These are phyloP conservation scores for Leptatherina wallacei DNA, from an alignment of 2,797 vertebrate species.

Conservation along the genomic window DNA sequence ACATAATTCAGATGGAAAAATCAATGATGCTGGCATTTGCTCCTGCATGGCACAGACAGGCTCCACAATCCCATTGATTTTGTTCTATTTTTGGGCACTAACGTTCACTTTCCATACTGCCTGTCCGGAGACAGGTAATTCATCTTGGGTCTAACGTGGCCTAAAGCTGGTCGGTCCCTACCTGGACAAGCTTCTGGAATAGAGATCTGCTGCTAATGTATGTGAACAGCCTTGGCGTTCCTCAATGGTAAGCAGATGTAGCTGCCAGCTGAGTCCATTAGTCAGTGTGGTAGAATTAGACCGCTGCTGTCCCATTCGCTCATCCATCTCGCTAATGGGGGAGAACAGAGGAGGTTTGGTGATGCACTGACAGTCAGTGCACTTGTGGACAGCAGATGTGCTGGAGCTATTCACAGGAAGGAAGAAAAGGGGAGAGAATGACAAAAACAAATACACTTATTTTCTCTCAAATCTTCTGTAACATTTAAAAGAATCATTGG, in stretches of 20 bases:
- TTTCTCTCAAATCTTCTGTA: not conserved
- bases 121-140: slow-evolving; percentile 54
- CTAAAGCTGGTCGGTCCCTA: slow-evolving; percentile 59
- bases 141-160: slow-evolving; percentile 56
- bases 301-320: slow-evolving; percentile 45
- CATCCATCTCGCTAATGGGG: slow-evolving; percentile 66
- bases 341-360: slow-evolving; percentile 31
- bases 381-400: slow-evolving; percentile 36
- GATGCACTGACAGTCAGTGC: slow-evolving; percentile 16
- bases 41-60: slow-evolving; percentile 53
- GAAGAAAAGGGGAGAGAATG: slow-evolving; percentile 25
- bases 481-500: not conserved
- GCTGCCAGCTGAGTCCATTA: slow-evolving; percentile 78
- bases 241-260: slow-evolving; percentile 71
- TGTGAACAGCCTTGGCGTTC: slow-evolving; percentile 65
- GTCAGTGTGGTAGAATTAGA: slow-evolving; percentile 65
- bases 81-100: slow-evolving; percentile 71
- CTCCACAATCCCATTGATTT: slow-evolving; percentile 71
- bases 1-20: slow-evolving; percentile 74
- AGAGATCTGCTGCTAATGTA: slow-evolving; percentile 72
- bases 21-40: slow-evolving; percentile 74
- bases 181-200: slow-evolving; percentile 70
- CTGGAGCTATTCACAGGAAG: slow-evolving; percentile 19
- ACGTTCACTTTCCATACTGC: slow-evolving; percentile 64
- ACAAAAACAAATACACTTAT: not conserved